Base-by-base conservation (phyloP, 2,888 invertebrate genomes). In the Philhelius pedissequus region DNA sequence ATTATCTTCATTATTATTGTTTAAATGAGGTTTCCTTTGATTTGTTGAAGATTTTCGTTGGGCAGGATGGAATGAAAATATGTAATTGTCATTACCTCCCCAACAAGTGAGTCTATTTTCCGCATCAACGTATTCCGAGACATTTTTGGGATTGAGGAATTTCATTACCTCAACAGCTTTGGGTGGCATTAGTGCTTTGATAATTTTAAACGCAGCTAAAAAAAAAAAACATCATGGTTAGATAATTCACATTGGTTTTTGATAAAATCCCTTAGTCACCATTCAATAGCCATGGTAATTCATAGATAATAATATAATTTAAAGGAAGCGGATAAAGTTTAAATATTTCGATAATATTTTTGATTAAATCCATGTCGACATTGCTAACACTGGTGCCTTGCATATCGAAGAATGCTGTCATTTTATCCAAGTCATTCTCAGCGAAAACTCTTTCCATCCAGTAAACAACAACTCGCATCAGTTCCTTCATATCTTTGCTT, bases 241-340 rank as follows among this genome's bases (percentile, higher is more conserved):
- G 13, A 35, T 18, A 32, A 32, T 20, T 6, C 1, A 6, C 7
- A 30, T 30, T 18, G 0, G 0, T 32, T 56, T 22, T 48, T 22
- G 0, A 6, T 13, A 6, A 13, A 32, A 11, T n/a, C 1, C 27
- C 40, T 15, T 27, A 90, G 92, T 92, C 92, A 96, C 96, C 95
- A 88, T 95, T 97, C 79, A 98, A 91, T 1, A 98, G 94, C 98
- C 98, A 98, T 0, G 98, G 97, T 96, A 98, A 96, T 90, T 98
- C 97, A 90, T 94, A 97, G 69, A 98, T 95, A 38, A 98, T 92
- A 87, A 98, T 97, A 89, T 97, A 97, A 88, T 97, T 98, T 83
- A 97, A 91, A 89, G 96, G 95, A 90, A 94, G 94, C 0, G 98
- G 98, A 91, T 98, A 98, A 20, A 93, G 92, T 90, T 98, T 97